Evolutionary conservation across 2,888 invertebrate species (phyloP), one percentile per base, ranked within the genome.

Genomic region (Leptarthrus brevirostris): DNA sequence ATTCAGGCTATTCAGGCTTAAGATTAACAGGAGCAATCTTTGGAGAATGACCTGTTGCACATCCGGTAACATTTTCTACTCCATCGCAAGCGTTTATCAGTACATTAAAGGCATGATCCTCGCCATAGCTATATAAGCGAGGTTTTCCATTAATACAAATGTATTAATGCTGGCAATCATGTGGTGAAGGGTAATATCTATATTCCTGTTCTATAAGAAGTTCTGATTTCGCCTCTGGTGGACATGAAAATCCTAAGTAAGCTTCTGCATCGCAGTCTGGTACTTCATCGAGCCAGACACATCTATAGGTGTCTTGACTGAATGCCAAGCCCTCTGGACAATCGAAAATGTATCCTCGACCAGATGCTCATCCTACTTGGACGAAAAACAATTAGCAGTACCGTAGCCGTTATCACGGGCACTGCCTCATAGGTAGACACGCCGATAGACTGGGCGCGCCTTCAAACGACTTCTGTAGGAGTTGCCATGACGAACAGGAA

Each of bases 251-350:
- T 8, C 93, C 93, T 69, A 95, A 87, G 78, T 80, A 85, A 1
- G 93, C 90, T 88, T 93, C 94, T 64, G 92, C 91, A 81, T 95
- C 91, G 79, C 94, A 95, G 73, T 91, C 90, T 2, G 89, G 83
- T 0, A 94, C 94, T 83, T 92, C 89, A 85, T 95, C 95, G 2
- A 95, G 93, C 94, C 94, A 95, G 76, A 95, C 94, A 82, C 95
- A 95, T 70, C 91, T 89, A 81, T 93, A 93, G 8, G 87, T 88
- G 10, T 88, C 89, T 1, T 89, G 86, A 82, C 90, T 92, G 85
- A 90, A 94, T 6, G 94, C 94, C 69, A 95, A 86, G 20, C 95
- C 95, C 80, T 93, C 94, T 0, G 95, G 95, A 80, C 95, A 95
- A 77, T 91, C 89, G 79, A 93, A 90, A 47, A 90, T 86, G 78